phyloP scores from a whole-genome alignment of 1,140 invertebrate genomes.

The Asobara japonica region DNA sequence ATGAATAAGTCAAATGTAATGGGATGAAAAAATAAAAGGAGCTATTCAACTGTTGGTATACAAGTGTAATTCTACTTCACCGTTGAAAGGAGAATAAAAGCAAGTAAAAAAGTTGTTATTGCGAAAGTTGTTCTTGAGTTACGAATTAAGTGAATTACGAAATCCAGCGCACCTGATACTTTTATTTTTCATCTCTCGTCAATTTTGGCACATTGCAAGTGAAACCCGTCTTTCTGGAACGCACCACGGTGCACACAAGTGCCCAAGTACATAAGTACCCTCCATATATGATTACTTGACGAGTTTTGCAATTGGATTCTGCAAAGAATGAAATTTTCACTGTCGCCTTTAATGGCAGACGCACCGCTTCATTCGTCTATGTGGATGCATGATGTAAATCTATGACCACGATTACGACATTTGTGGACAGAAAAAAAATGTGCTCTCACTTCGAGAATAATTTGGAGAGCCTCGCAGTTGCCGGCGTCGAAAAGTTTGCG shows the following conservation, averaged over 20 bases:
- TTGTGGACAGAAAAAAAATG: background rate
- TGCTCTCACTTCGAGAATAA: background rate
- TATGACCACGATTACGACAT: slow-evolving; percentile 8
- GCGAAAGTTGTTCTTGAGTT: background rate
- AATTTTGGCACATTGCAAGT: background rate
- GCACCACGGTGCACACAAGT: background rate
- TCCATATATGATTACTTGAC: slow-evolving; percentile 1
- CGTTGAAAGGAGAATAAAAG: slow-evolving; percentile 17
- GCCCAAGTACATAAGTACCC: too few relatives aligned
- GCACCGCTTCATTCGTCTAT: background rate
- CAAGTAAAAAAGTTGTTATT: background rate
- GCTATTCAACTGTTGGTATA: background rate
- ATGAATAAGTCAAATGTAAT: too few relatives aligned
- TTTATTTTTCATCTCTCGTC: background rate
- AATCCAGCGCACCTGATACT: background rate
- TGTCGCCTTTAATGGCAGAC: background rate
- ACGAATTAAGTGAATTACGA: slow-evolving; percentile 6
- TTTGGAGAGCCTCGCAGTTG: background rate
- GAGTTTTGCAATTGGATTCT: slow-evolving; percentile 1
- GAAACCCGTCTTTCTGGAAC: background rate
- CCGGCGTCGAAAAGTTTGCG: background rate
- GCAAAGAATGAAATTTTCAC: background rate
- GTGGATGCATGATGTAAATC: background rate
- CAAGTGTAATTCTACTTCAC: slow-evolving; percentile 9
- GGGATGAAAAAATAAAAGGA: background rate